These are phyloP conservation scores for Cheilosia vernalis DNA, from an alignment of 2,888 invertebrate genomes.

Conservation along the genomic window DNA sequence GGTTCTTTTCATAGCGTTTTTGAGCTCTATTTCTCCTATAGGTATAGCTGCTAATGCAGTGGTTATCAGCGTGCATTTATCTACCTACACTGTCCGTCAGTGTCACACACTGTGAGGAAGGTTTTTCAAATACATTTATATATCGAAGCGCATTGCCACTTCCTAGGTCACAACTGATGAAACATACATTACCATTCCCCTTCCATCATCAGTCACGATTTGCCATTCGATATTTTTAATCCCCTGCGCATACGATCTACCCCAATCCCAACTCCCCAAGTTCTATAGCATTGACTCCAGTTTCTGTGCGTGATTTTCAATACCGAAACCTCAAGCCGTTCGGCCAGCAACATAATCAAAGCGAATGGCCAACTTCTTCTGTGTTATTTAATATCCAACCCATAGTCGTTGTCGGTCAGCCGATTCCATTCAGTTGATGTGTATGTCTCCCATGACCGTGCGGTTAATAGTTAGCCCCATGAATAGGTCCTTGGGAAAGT, in stretches of 20 bases:
- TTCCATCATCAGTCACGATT: constrained; percentile 5
- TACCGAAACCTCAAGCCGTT: constrained; percentile 17
- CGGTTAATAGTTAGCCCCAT: constrained; percentile 58
- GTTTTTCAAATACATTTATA: no score
- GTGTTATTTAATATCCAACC: constrained; percentile 62
- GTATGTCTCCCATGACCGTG: constrained; percentile 29
- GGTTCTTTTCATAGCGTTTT: no score
- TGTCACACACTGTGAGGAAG: no score
- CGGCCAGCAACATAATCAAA: constrained; percentile 18
- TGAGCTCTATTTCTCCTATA: no score
- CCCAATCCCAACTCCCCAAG: background rate
- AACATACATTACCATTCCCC: no score
- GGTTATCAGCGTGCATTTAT: no score
- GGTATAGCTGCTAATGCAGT: no score
- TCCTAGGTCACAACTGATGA: no score
- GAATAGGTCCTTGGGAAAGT: constrained; percentile 53
- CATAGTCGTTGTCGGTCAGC: background rate
- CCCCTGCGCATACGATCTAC: constrained; percentile 4
- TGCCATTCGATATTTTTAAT: constrained; percentile 60
- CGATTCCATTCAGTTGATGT: constrained; percentile 15
- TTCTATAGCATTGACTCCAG: background rate
- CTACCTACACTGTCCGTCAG: no score
- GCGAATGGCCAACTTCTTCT: constrained; percentile 48
- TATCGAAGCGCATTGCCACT: no score
- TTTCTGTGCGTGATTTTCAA: constrained; percentile 19